Percentiles rank a stretch among this genome's conserved stretches.
Conservation (phyloP, 2,113 vertebrate genomes). For the Passer domesticus region DNA sequence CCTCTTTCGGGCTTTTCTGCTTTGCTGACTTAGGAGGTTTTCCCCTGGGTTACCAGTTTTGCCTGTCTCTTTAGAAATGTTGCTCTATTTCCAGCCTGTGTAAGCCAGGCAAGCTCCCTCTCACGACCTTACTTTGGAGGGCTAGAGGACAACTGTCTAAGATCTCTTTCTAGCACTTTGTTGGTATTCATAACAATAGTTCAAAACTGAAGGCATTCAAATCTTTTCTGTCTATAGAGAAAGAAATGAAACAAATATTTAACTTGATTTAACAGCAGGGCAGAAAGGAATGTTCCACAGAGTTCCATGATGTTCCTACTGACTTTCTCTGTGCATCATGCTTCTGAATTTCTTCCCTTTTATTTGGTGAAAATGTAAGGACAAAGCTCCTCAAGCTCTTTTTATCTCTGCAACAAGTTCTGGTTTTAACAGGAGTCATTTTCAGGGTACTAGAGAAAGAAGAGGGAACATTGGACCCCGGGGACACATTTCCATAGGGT, state of each 20-base stretch:
- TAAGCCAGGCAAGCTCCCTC: background rate
- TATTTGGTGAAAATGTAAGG: background rate
- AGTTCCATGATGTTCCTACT: background rate
- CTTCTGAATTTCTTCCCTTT: background rate
- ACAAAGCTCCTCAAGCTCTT: background rate
- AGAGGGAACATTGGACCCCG: conserved; percentile 23
- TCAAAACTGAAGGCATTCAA: background rate
- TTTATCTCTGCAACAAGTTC: background rate
- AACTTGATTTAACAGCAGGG: background rate
- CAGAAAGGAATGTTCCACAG: background rate
- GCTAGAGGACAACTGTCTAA: background rate
- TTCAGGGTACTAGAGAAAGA: background rate
- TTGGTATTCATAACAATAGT: background rate
- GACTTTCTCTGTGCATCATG: background rate
- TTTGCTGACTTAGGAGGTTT: background rate
- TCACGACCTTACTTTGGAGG: fast-evolving
- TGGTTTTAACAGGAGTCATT: conserved; percentile 16
- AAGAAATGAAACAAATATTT: background rate
- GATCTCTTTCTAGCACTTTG: background rate
- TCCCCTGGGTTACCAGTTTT: background rate
- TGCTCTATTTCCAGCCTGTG: background rate
- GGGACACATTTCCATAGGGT: conserved; percentile 42
- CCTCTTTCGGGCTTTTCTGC: background rate
- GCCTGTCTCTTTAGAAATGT: background rate
- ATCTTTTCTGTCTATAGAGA: background rate